These are phyloP conservation scores for Drosophila pseudotalamancana DNA, from an alignment of 2,888 invertebrate genomes.

Conservation along the genomic window DNA sequence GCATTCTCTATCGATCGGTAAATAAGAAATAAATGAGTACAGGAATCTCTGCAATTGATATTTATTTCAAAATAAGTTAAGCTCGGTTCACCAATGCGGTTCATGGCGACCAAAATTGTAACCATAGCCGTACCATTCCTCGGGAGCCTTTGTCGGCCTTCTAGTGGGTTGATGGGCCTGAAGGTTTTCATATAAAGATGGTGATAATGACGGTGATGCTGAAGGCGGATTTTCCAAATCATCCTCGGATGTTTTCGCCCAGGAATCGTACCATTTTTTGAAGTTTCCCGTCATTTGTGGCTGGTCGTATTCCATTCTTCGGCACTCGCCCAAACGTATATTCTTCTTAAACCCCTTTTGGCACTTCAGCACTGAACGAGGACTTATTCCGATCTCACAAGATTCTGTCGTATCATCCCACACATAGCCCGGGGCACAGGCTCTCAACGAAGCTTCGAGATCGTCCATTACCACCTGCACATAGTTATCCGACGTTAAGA, in stretches of 20 bases:
- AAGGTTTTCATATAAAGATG: no score
- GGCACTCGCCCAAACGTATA: conserved; percentile 14
- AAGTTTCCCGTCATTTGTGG: conserved; percentile 1
- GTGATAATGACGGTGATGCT: no score
- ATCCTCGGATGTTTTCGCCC: no score
- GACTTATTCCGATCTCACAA: not conserved
- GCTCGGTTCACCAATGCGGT: not conserved
- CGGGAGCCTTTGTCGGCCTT: fast-evolving
- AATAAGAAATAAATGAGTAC: no score
- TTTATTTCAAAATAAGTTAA: not conserved
- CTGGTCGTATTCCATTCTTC: conserved; percentile 1
- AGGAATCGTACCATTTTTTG: conserved; percentile 10
- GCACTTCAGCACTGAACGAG: not conserved
- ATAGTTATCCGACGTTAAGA: not conserved
- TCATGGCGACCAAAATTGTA: conserved; percentile 9
- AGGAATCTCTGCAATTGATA: no score
- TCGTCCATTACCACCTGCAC: not conserved
- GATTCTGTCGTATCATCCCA: not conserved
- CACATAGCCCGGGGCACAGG: conserved; percentile 3
- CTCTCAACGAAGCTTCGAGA: not conserved
- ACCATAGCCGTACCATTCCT: conserved; percentile 28
- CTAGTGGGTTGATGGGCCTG: not conserved
- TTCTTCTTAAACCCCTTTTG: conserved; percentile 5
- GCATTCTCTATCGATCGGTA: no score
- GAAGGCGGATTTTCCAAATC: no score